These are phyloP conservation scores for Bruchidius siliquastri DNA, from an alignment of 2,888 invertebrate genomes.

Conservation along the genomic window DNA sequence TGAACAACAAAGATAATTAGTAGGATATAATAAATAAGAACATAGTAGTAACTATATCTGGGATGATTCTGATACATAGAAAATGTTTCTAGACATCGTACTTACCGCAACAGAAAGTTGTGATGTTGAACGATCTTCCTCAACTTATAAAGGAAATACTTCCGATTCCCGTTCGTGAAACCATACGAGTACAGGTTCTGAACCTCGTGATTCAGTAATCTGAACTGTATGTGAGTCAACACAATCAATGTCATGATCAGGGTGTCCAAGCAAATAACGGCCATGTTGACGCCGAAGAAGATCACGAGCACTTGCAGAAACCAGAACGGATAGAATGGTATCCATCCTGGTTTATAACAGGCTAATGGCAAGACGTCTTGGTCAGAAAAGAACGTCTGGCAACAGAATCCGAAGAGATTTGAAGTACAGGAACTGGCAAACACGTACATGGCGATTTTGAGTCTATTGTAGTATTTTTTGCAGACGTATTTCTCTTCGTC, in stretches of 20 bases:
- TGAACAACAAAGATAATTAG: no score
- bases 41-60: no score
- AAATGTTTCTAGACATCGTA: no score
- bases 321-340: not conserved
- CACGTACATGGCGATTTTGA: not conserved
- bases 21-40: no score
- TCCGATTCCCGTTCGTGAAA: no score
- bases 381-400: not conserved
- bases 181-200: not conserved
- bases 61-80: no score
- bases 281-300: not conserved
- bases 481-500: not conserved
- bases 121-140: no score
- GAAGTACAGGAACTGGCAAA: not conserved
- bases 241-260: not conserved
- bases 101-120: no score
- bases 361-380: not conserved
- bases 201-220: not conserved
- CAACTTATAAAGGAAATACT: no score
- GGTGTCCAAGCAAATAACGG: not conserved
- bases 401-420: not conserved
- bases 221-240: not conserved
- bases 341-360: not conserved
- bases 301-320: not conserved
- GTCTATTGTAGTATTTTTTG: not conserved